Conservation (phyloP, 2,797 vertebrate genomes). For the Brotula barbata region DNA sequence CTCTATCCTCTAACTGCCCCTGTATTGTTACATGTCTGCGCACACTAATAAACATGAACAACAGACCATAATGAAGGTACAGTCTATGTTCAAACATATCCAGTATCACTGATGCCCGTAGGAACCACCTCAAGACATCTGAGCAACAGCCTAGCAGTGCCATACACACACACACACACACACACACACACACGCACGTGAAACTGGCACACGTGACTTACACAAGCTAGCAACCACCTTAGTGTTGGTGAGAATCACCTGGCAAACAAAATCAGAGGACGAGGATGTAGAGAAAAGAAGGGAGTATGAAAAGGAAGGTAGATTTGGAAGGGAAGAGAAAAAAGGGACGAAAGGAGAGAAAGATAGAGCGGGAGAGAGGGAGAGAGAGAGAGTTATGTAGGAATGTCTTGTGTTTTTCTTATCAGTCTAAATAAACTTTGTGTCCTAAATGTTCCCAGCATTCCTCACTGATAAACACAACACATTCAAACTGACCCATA, state of each 20-base stretch:
- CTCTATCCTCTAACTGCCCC: too few relatives aligned
- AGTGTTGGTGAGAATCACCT: conserved; percentile 29
- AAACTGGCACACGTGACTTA: conserved; percentile 7
- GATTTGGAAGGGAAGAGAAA: not conserved
- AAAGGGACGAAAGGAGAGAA: too few relatives aligned
- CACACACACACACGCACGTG: too few relatives aligned
- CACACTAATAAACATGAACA: too few relatives aligned
- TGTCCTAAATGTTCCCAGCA: conserved; percentile 42
- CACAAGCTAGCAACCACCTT: conserved; percentile 34
- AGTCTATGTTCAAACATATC: too few relatives aligned
- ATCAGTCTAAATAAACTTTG: conserved; percentile 38
- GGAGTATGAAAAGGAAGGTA: not conserved
- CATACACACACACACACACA: too few relatives aligned
- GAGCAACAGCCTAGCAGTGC: too few relatives aligned
- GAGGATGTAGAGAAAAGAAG: not conserved
- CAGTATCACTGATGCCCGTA: too few relatives aligned
- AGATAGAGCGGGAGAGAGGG: too few relatives aligned
- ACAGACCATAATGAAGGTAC: too few relatives aligned
- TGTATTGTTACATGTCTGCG: too few relatives aligned
- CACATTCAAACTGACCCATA: conserved; percentile 18
- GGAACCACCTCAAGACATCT: too few relatives aligned
- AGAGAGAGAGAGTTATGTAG: conserved; percentile 3
- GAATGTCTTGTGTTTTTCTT: conserved; percentile 35
- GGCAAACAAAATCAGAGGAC: conserved; percentile 5
- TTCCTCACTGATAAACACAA: conserved; percentile 37